Evolutionary conservation across 2,113 vertebrate genomes (phyloP).

Genomic region (Orcinus orca): DNA sequence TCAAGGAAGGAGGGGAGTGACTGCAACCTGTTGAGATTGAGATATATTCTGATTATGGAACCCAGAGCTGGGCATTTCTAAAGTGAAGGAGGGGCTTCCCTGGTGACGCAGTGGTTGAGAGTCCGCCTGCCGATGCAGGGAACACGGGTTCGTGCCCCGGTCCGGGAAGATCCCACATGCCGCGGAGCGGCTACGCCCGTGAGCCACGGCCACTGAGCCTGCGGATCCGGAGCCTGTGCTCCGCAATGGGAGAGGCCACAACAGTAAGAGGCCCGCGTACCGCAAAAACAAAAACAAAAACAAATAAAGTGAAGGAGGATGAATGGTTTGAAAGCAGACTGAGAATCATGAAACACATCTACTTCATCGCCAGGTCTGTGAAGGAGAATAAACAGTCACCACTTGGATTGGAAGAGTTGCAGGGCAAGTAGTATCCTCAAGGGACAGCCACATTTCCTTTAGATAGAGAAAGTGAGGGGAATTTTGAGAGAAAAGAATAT

Average conservation of each 20-base stretch:
- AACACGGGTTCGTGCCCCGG: no score
- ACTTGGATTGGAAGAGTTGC: not conserved
- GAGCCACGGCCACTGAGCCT: no score
- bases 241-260: no score
- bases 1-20: not conserved
- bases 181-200: no score
- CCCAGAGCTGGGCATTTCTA: not conserved
- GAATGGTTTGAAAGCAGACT: not conserved
- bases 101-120: no score
- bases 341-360: not conserved
- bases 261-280: no score
- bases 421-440: not conserved
- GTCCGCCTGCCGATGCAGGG: no score
- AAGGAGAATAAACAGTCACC: not conserved
- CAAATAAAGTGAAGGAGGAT: not conserved
- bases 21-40: not conserved
- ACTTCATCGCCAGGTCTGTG: not conserved
- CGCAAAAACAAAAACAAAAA: no score
- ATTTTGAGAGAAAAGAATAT: not conserved
- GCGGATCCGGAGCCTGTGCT: no score
- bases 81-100: not conserved
- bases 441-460: not conserved
- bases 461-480: not conserved
- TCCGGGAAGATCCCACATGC: no score
- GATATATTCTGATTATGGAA: not conserved